A percentile compares a stretch with the other conserved stretches of the same genome.
Conservation (phyloP, 2,888 invertebrate genomes). For the Herminia tarsipennalis region DNA sequence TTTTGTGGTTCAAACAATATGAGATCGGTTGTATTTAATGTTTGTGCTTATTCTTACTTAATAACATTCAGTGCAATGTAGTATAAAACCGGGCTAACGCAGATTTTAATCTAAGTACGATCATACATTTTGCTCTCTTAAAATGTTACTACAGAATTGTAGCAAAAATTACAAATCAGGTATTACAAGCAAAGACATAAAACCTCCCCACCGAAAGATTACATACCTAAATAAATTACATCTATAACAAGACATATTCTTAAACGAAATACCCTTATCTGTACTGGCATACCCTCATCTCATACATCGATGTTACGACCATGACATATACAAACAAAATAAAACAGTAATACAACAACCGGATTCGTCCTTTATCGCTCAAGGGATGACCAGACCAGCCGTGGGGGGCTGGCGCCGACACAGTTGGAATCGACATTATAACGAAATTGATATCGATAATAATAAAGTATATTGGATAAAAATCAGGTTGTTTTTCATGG, state of each 20-base stretch:
- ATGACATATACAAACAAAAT: slow-evolving; percentile 57
- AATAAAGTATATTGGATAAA: slow-evolving; percentile 34
- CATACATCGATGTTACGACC: slow-evolving; percentile 23
- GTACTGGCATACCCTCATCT: slow-evolving; percentile 18
- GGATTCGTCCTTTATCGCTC: slow-evolving; percentile 52
- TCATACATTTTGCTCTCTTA: too few relatives aligned
- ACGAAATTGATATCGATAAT: slow-evolving; percentile 45
- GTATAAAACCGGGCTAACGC: too few relatives aligned
- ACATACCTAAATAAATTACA: background rate
- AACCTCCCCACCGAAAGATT: background rate
- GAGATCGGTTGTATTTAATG: too few relatives aligned
- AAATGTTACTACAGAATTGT: too few relatives aligned
- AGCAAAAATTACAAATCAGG: too few relatives aligned
- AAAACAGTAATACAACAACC: slow-evolving; percentile 56
- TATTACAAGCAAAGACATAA: too few relatives aligned
- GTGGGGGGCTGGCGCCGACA: slow-evolving; percentile 68
- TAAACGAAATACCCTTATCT: background rate
- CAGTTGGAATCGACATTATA: slow-evolving; percentile 52
- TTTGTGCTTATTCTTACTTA: too few relatives aligned
- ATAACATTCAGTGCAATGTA: too few relatives aligned
- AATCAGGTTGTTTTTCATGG: slow-evolving; percentile 28
- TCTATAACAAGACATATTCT: background rate
- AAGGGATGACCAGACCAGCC: slow-evolving; percentile 52
- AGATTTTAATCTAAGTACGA: too few relatives aligned
- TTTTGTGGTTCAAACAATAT: too few relatives aligned